Evolutionary conservation across 2,113 vertebrate genomes (phyloP).

Genomic region (Dolichotis patagonum): DNA sequence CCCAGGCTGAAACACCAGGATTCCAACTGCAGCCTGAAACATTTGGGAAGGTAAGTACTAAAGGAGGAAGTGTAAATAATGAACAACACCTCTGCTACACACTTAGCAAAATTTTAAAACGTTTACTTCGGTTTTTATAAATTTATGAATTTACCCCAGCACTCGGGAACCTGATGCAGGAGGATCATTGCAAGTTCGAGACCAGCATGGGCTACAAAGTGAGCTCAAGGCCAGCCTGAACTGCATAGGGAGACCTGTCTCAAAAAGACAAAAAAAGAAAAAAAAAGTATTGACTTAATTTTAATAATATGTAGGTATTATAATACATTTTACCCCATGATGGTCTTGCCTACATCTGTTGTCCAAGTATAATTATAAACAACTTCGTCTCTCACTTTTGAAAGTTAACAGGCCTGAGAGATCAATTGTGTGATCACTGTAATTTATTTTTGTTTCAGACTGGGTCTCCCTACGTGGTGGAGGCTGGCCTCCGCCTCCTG

Average conservation of each 20-base stretch:
- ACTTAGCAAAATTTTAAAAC: background rate
- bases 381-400: background rate
- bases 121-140: slow-evolving; percentile 3
- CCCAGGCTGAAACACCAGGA: background rate
- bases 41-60: background rate
- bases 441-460: background rate
- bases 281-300: background rate
- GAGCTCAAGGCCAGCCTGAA: too few relatives aligned
- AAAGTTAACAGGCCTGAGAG: background rate
- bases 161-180: too few relatives aligned
- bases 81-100: background rate
- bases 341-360: background rate
- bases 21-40: background rate
- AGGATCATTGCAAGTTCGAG: too few relatives aligned
- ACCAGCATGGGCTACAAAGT: too few relatives aligned
- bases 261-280: too few relatives aligned
- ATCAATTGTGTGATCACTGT: background rate
- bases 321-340: background rate
- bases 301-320: background rate
- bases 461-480: background rate
- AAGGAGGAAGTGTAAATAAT: background rate
- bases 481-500: background rate
- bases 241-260: too few relatives aligned
- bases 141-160: background rate
- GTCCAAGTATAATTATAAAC: background rate